These are phyloP conservation scores for Leptopilina syphax DNA, from an alignment of 2,888 invertebrate genomes.

Conservation along the genomic window DNA sequence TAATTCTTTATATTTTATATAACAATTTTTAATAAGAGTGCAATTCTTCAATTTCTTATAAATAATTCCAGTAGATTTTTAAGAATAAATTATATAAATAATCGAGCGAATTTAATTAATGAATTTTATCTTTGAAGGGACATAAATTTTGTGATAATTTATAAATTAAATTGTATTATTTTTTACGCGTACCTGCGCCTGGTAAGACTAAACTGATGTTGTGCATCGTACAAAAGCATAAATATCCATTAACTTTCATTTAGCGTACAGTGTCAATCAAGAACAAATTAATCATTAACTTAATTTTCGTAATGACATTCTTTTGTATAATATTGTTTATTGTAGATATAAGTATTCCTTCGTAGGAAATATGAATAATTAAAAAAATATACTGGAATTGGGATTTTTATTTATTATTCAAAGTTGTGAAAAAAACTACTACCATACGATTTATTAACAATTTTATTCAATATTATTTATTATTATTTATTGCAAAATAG, in stretches of 20 bases:
- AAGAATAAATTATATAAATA: constrained; percentile 26
- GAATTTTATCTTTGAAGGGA: constrained; percentile 17
- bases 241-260: background rate
- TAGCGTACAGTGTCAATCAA: constrained; percentile 3
- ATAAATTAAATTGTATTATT: constrained; percentile 55
- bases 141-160: constrained; percentile 61
- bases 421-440: background rate
- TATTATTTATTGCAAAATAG: too few relatives aligned
- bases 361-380: constrained; percentile 20
- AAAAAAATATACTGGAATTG: background rate
- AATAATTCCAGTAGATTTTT: constrained; percentile 35
- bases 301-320: constrained; percentile 16
- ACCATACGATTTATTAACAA: too few relatives aligned
- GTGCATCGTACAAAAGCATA: constrained; percentile 17
- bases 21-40: constrained; percentile 23
- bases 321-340: constrained; percentile 39
- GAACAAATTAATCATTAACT: constrained; percentile 21
- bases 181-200: constrained; percentile 66
- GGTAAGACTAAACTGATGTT: constrained; percentile 45
- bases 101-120: background rate
- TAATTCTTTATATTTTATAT: constrained; percentile 31
- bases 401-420: constrained; percentile 6
- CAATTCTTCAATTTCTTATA: constrained; percentile 16
- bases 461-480: too few relatives aligned
- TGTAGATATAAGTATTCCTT: constrained; percentile 6